A percentile compares a stretch with the other conserved stretches of the same genome.
Conservation (phyloP, 2,113 vertebrate genomes). For the Nematolebias whitei region DNA sequence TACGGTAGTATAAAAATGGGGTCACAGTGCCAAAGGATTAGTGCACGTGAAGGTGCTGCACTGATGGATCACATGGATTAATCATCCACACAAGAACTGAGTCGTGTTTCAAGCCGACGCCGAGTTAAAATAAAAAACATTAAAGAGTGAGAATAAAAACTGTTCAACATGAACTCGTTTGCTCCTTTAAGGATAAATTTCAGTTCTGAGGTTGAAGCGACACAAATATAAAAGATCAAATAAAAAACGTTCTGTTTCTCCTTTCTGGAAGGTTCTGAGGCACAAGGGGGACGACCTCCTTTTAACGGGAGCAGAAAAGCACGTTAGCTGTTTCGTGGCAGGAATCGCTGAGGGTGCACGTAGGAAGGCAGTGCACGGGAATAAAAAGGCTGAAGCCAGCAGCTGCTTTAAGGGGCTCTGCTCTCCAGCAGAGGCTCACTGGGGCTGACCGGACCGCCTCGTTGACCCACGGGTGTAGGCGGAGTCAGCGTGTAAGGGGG, state of each 20-base stretch:
- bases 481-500: constrained; percentile 80
- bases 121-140: background rate
- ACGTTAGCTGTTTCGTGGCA: no score
- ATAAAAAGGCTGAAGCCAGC: constrained; percentile 56
- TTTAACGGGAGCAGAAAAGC: constrained; percentile 41
- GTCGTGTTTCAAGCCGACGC: background rate
- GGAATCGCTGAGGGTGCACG: constrained; percentile 62
- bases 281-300: constrained; percentile 53
- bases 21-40: constrained; percentile 32
- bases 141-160: constrained; percentile 1
- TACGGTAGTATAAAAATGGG: constrained; percentile 1
- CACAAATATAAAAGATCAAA: background rate
- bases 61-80: constrained; percentile 1
- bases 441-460: constrained; percentile 27
- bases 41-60: constrained; percentile 20
- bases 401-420: constrained; percentile 57
- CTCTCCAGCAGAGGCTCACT: constrained; percentile 45
- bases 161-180: background rate
- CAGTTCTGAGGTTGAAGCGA: constrained; percentile 28
- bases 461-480: constrained; percentile 22
- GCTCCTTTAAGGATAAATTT: background rate
- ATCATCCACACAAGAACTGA: no score
- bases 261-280: constrained; percentile 45
- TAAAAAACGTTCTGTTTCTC: constrained; percentile 1
- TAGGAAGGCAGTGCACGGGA: constrained; percentile 69